A percentile compares a stretch with the other conserved stretches of the same genome.
phyloP scores from a whole-genome alignment of 2,888 invertebrate genomes.

The Drosophila imparisetae region DNA sequence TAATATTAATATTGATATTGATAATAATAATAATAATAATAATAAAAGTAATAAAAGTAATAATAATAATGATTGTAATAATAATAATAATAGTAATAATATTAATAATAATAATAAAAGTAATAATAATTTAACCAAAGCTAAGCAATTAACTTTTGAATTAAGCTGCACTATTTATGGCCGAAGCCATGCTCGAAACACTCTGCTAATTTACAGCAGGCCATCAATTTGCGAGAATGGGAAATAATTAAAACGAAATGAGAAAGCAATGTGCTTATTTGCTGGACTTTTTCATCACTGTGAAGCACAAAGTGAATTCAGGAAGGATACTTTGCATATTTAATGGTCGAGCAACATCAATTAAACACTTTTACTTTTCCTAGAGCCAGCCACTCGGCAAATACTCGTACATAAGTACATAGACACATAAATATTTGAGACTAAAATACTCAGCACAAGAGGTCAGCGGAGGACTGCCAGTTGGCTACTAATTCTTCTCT shows the following conservation, averaged over 20 bases:
- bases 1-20: fast-evolving
- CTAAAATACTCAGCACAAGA: neutral
- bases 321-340: slow-evolving; percentile 44
- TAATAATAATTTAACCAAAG: neutral
- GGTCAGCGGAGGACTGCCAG: slow-evolving; percentile 10
- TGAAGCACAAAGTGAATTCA: slow-evolving; percentile 51
- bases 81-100: neutral
- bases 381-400: slow-evolving; percentile 3
- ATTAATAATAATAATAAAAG: no score
- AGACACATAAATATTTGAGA: slow-evolving; percentile 17
- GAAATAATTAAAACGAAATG: neutral
- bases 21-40: neutral
- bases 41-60: neutral
- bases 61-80: no score
- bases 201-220: neutral
- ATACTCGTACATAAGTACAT: slow-evolving; percentile 1
- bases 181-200: neutral
- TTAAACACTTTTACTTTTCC: slow-evolving; percentile 52
- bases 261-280: slow-evolving; percentile 7
- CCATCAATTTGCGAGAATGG: neutral
- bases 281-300: slow-evolving; percentile 18
- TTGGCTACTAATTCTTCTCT: neutral
- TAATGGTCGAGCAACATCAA: slow-evolving; percentile 53
- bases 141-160: neutral
- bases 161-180: neutral